Conservation (phyloP, 1,140 invertebrate genomes). For the Rhyzopertha dominica region DNA sequence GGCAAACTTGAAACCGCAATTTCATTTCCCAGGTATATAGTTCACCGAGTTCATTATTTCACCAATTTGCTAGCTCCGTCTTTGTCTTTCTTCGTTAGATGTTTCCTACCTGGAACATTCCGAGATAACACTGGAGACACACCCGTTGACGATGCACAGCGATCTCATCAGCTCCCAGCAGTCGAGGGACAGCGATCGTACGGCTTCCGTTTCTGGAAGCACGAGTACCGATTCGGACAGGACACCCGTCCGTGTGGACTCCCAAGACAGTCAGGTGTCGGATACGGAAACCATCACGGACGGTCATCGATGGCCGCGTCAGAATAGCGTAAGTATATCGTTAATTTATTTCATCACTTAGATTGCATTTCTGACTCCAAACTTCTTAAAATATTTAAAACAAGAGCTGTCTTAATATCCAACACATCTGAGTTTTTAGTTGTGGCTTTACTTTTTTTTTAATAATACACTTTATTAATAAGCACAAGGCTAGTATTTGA, state of each 20-base stretch:
- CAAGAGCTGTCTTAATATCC: no score
- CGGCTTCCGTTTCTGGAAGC: slow-evolving; percentile 70
- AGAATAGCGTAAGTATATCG: slow-evolving; percentile 72
- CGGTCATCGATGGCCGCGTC: slow-evolving; percentile 57
- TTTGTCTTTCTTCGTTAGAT: neutral
- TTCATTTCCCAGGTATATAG: slow-evolving; percentile 84
- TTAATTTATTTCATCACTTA: slow-evolving; percentile 2
- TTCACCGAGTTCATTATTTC: no score
- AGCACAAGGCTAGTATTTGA: no score
- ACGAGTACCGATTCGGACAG: slow-evolving; percentile 77
- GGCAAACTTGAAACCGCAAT: slow-evolving; percentile 55
- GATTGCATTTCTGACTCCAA: no score
- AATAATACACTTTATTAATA: no score
- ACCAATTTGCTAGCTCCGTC: no score
- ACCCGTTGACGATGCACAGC: slow-evolving; percentile 46
- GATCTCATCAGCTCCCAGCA: slow-evolving; percentile 66
- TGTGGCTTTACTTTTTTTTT: no score
- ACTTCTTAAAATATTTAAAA: slow-evolving; percentile 4
- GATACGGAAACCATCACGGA: slow-evolving; percentile 49
- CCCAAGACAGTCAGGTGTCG: slow-evolving; percentile 79
- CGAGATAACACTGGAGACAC: slow-evolving; percentile 53
- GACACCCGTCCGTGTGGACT: slow-evolving; percentile 76
- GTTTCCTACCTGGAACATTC: neutral
- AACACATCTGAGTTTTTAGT: no score
- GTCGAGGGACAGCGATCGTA: slow-evolving; percentile 80